A percentile compares a stretch with the other conserved stretches of the same genome.
Conservation (phyloP, 2,888 invertebrate species). For the Blastobasis lacticolella region DNA sequence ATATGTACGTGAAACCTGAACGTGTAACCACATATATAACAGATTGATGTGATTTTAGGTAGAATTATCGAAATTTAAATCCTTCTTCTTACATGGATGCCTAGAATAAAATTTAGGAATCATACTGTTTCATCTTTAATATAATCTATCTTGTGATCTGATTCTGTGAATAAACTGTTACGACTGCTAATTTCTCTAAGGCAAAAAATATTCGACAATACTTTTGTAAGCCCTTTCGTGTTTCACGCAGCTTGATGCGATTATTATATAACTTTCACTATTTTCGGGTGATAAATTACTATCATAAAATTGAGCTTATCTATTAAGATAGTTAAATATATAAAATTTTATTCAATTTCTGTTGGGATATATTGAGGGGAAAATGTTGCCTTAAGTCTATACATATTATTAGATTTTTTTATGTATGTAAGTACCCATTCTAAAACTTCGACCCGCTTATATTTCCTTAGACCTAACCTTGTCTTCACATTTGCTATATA, state of each 20-base stretch:
- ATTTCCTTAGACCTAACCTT: no score
- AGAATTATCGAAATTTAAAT: slow-evolving; percentile 23
- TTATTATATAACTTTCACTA: slow-evolving; percentile 16
- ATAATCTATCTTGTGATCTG: slow-evolving; percentile 50
- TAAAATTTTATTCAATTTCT: slow-evolving; percentile 19
- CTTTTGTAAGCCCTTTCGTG: slow-evolving; percentile 40
- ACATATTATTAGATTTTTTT: no score
- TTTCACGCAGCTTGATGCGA: slow-evolving; percentile 23
- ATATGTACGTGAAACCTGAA: slow-evolving; percentile 23
- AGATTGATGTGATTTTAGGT: slow-evolving; percentile 34
- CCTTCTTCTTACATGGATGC: slow-evolving; percentile 16
- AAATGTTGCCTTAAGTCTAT: slow-evolving; percentile 21
- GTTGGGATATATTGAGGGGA: slow-evolving; percentile 14
- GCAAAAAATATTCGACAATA: slow-evolving; percentile 48
- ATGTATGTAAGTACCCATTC: no score
- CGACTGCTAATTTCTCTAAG: slow-evolving; percentile 43
- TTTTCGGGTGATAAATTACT: slow-evolving; percentile 27
- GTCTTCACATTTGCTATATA: no score
- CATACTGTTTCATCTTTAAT: slow-evolving; percentile 25
- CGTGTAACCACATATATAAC: slow-evolving; percentile 25
- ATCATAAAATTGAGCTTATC: slow-evolving; percentile 32
- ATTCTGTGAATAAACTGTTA: slow-evolving; percentile 35
- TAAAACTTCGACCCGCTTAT: no score
- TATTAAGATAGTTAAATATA: slow-evolving; percentile 14
- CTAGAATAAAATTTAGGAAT: slow-evolving; percentile 6